Percentiles rank a stretch among this genome's conserved stretches.
Evolutionary conservation across 1,140 invertebrate species (phyloP).

Genomic region (Wiebesia pumilae): DNA sequence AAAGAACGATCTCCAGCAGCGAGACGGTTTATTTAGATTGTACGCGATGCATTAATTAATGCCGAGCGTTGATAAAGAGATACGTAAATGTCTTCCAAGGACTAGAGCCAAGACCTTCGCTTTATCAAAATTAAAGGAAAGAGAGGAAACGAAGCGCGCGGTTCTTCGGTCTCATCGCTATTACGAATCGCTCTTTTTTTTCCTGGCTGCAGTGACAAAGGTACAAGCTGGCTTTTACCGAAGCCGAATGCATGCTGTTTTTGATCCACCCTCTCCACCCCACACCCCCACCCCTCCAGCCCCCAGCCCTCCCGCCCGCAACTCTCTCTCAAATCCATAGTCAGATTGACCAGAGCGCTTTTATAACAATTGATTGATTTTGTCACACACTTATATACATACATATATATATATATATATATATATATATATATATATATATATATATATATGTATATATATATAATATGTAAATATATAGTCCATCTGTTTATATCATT

Average conservation of each 20-base stretch:
- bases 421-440: slow-evolving; percentile 1
- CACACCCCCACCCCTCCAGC: no score
- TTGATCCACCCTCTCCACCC: no score
- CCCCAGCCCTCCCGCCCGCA: no score
- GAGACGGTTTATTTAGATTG: not conserved
- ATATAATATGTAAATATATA: slow-evolving; percentile 1
- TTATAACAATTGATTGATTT: slow-evolving; percentile 37
- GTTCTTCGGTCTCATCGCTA: not conserved
- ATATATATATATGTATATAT: no score
- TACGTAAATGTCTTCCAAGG: not conserved
- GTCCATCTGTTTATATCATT: slow-evolving; percentile 14
- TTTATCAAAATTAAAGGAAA: not conserved
- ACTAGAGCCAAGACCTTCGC: not conserved
- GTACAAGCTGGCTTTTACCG: not conserved
- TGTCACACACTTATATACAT: not conserved
- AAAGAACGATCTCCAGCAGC: no score
- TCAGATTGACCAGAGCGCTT: slow-evolving; percentile 46
- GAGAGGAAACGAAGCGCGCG: not conserved
- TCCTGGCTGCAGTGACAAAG: not conserved
- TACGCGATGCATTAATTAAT: not conserved
- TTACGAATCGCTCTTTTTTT: not conserved
- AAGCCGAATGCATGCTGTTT: slow-evolving; percentile 37
- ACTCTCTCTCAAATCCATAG: slow-evolving; percentile 40
- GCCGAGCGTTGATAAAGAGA: not conserved
- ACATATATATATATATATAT: no score